Conservation (phyloP, 2,113 vertebrate genomes). For the Dipodomys stephensi region DNA sequence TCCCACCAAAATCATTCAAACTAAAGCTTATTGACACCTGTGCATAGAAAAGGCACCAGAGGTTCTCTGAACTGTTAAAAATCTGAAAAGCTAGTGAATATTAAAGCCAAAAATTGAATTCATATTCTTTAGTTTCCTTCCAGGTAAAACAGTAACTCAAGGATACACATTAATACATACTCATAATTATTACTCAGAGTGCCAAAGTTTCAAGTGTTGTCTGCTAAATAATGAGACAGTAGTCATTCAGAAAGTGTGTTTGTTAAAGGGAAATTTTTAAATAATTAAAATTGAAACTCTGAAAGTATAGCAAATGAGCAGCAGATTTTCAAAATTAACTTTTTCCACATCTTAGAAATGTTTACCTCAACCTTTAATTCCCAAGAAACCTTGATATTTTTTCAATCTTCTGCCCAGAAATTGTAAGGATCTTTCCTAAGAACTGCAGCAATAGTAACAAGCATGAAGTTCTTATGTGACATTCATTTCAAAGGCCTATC, state of each 20-base stretch:
- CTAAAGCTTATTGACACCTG: background rate
- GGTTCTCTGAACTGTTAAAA: background rate
- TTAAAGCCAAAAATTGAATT: constrained; percentile 25
- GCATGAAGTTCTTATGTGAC: background rate
- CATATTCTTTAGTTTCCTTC: constrained; percentile 28
- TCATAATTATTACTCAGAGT: constrained; percentile 41
- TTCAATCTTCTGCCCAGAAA: constrained; percentile 57
- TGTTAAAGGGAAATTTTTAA: constrained; percentile 81
- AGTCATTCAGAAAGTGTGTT: constrained; percentile 83
- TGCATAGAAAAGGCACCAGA: background rate
- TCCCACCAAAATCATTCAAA: background rate
- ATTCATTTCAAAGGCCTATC: background rate
- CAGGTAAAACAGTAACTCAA: constrained; percentile 5
- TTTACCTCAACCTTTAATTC: constrained; percentile 76
- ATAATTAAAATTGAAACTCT: constrained; percentile 84
- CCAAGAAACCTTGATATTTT: constrained; percentile 72
- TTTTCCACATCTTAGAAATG: constrained; percentile 79
- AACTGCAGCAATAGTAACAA: constrained; percentile 44
- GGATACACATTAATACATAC: constrained; percentile 31
- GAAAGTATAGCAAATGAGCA: constrained; percentile 79
- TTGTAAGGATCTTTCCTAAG: constrained; percentile 60
- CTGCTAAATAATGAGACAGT: constrained; percentile 66
- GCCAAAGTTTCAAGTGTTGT: constrained; percentile 72
- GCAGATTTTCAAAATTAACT: constrained; percentile 83
- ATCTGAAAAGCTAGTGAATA: background rate